Percentiles rank a stretch among this genome's conserved stretches.
Conservation (phyloP, 2,113 vertebrate genomes). For the Chaetodon auriga region DNA sequence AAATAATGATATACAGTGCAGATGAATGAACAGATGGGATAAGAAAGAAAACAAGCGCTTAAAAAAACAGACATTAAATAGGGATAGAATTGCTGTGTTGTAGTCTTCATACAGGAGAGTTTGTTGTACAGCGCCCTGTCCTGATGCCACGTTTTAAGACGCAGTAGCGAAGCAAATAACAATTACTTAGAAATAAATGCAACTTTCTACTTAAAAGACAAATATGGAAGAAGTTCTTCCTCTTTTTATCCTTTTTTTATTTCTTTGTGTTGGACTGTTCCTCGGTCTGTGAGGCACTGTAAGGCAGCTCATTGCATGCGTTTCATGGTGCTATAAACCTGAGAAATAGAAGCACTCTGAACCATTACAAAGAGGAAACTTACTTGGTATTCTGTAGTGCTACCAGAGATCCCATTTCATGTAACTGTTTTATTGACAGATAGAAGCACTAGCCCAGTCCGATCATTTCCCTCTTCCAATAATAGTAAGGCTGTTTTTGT, state of each 20-base stretch:
- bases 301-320: neutral
- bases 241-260: neutral
- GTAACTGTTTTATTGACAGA: conserved; percentile 32
- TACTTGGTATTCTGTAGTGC: conserved; percentile 19
- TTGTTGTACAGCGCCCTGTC: neutral
- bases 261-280: neutral
- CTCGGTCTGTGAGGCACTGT: neutral
- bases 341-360: neutral
- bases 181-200: neutral
- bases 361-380: neutral
- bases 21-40: neutral
- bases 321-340: neutral
- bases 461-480: conserved; percentile 8
- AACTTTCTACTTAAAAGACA: neutral
- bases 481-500: conserved; percentile 12
- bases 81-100: neutral
- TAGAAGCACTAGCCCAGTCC: conserved; percentile 22
- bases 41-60: neutral
- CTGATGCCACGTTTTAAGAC: neutral
- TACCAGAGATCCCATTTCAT: conserved; percentile 36
- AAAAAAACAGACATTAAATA: neutral
- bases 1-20: neutral
- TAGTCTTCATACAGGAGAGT: neutral
- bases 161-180: neutral
- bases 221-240: neutral